Evolutionary conservation across 2,797 vertebrate genomes (phyloP), one percentile per base, ranked within the genome.

Genomic region (Myotis vivesi): DNA sequence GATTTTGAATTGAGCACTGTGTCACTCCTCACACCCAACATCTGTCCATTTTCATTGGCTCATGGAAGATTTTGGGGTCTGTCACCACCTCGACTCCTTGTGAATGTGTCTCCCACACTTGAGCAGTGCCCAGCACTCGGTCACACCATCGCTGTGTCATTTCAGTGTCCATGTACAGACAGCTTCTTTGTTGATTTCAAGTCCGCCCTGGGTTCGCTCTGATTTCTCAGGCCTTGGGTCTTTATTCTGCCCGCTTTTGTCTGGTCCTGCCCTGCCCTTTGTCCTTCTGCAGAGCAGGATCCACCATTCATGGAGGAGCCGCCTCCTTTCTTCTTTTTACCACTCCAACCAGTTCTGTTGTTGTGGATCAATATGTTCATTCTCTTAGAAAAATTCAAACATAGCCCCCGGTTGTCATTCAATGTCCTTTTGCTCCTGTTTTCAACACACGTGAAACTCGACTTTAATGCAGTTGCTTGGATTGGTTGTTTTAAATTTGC

Each of bases 211-310:
- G 89, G 41, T 81, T 80, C 23, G 0, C 73, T 88, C 68, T 30
- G 11, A n/a, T 85, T 95, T 94, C 95, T 90, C 87, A 95, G 83
- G 94, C 76, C 89, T 38, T 2, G 59, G 46, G 69, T 68, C 94
- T 97, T 96, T 94, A 79, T 95, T 90, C 95, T 44, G 51, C 62
- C 59, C 51, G 77, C 97, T 89, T 94, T 96, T 97, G 96, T 97
- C 94, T 89, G 92, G 51, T 10, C 57, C 89, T 64, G 83, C 30
- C 88, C 73, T 82, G 93, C 69, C 59, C 95, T 97, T 97, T 96
- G 95, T 96, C 75, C 68, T 81, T 90, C 79, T 79, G 28, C 66
- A 49, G 76, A 77, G 86, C 83, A 53, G 33, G 91, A 75, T 25
- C 83, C 72, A 33, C 92, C 79, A 22, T 88, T 92, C 38, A 69